A percentile compares a stretch with the other conserved stretches of the same genome.
Evolutionary conservation across 2,797 vertebrate species (phyloP).

Genomic region (Siniperca scherzeri): DNA sequence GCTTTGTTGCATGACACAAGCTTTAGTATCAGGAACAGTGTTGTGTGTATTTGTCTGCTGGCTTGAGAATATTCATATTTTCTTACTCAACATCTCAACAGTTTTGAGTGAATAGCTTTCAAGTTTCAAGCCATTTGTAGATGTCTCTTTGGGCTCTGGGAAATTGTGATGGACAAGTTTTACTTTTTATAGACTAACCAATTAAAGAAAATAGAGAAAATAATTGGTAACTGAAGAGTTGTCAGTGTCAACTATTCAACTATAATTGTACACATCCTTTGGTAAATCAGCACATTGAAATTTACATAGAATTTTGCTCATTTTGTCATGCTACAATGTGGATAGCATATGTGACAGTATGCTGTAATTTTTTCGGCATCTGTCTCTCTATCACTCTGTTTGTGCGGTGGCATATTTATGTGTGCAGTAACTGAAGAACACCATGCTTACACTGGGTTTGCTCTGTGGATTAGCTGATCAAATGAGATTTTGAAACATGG

Average conservation of each 20-base stretch:
- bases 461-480: not conserved
- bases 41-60: constrained; percentile 11
- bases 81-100: not conserved
- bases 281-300: not conserved
- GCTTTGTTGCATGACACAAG: constrained; percentile 11
- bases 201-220: too few species aligned
- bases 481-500: not conserved
- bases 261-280: not conserved
- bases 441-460: too few species aligned
- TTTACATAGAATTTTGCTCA: not conserved
- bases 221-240: not conserved
- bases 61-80: not conserved
- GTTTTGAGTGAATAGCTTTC: not conserved
- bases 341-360: not conserved
- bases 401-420: not conserved
- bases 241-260: not conserved
- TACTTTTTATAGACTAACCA: too few species aligned
- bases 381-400: not conserved
- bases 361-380: not conserved
- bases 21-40: not conserved
- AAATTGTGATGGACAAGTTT: too few species aligned
- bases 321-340: not conserved
- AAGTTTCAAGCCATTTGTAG: not conserved
- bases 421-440: not conserved
- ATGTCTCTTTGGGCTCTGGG: too few species aligned